Evolutionary conservation across 2,797 vertebrate genomes (phyloP).

Genomic region (Sternarchorhynchus goeldii): DNA sequence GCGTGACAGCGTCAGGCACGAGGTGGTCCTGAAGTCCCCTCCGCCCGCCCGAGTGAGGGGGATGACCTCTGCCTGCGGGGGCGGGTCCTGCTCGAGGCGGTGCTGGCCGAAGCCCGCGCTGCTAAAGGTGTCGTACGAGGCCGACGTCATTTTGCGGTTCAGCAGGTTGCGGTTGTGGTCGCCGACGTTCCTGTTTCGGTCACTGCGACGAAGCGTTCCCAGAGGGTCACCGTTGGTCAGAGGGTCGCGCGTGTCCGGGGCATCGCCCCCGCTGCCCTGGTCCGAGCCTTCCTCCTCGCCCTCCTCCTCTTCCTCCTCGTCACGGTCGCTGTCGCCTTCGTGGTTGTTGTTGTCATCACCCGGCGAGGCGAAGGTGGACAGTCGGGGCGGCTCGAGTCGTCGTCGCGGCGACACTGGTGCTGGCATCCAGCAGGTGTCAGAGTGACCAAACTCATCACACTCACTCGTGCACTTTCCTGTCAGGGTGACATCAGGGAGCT

Average conservation of each 20-base stretch:
- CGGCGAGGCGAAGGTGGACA: constrained; percentile 91
- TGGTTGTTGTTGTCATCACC: constrained; percentile 80
- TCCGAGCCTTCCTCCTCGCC: constrained; percentile 66
- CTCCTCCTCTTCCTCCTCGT: constrained; percentile 75
- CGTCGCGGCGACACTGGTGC: constrained; percentile 88
- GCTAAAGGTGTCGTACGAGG: constrained; percentile 94
- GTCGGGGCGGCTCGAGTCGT: constrained; percentile 86
- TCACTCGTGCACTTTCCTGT: constrained; percentile 95
- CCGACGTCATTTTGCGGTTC: constrained; percentile 95
- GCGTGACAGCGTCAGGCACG: constrained; percentile 93
- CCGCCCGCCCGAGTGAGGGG: constrained; percentile 90
- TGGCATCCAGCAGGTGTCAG: constrained; percentile 98
- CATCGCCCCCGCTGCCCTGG: constrained; percentile 57
- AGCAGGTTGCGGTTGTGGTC: constrained; percentile 89
- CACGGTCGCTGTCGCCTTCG: constrained; percentile 73
- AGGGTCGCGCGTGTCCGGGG: constrained; percentile 77
- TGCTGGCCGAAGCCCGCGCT: constrained; percentile 87
- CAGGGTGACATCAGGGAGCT: constrained; percentile 94
- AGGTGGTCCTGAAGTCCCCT: constrained; percentile 92
- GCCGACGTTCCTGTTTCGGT: constrained; percentile 85
- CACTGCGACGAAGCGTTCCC: constrained; percentile 68
- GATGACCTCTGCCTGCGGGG: constrained; percentile 87
- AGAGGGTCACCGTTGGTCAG: constrained; percentile 89
- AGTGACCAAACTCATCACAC: constrained; percentile 95
- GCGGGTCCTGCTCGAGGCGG: constrained; percentile 77